These are phyloP conservation scores for Eupithecia dodoneata DNA, from an alignment of 2,888 invertebrate species.

Conservation along the genomic window DNA sequence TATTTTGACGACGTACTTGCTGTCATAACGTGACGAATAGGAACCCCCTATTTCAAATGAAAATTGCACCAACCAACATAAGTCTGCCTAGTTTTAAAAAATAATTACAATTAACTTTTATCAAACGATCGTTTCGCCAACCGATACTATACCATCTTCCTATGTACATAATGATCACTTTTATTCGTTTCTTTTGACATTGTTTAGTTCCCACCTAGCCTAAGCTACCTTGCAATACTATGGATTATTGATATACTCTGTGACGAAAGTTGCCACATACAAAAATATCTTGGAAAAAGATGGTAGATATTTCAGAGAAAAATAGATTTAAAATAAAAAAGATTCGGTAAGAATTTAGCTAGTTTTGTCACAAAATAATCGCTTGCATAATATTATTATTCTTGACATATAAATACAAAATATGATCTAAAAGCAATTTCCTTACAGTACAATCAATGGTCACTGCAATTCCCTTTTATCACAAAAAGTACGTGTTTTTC, in stretches of 20 bases:
- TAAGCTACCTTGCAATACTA: conserved; percentile 48
- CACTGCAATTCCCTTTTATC: conserved; percentile 23
- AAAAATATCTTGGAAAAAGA: conserved; percentile 25
- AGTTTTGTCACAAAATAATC: conserved; percentile 28
- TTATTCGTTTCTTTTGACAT: conserved; percentile 78
- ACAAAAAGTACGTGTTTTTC: conserved; percentile 29
- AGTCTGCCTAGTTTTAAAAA: conserved; percentile 45
- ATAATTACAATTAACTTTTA: conserved; percentile 54
- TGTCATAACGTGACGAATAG: neutral
- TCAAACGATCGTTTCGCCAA: conserved; percentile 47
- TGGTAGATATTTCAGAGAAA: conserved; percentile 3
- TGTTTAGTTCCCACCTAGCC: conserved; percentile 75
- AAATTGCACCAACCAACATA: conserved; percentile 38
- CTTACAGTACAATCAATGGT: conserved; percentile 17
- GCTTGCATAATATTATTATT: conserved; percentile 18
- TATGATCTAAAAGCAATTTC: conserved; percentile 27
- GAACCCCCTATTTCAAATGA: conserved; percentile 26
- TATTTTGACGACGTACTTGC: neutral
- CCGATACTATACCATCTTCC: conserved; percentile 56
- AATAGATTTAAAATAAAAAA: neutral
- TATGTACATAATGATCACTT: conserved; percentile 73
- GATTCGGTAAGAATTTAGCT: neutral
- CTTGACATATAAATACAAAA: conserved; percentile 23
- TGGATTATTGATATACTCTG: conserved; percentile 26
- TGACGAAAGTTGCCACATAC: conserved; percentile 32